Evolutionary conservation across 2,797 vertebrate genomes (phyloP).

Genomic region (Chrysolophus pictus): DNA sequence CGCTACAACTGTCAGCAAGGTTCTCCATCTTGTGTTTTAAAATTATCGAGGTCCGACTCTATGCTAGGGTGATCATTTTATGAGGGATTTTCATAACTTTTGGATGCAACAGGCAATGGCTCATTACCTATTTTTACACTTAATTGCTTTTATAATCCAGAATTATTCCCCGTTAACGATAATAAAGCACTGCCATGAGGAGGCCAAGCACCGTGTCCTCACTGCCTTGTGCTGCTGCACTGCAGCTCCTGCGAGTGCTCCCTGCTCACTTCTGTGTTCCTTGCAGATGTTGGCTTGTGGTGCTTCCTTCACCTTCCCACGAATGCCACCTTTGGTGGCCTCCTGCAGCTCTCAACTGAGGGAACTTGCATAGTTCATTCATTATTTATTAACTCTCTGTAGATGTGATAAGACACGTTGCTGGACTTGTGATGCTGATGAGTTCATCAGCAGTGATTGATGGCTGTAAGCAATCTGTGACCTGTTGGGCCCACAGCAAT

Average conservation of each 20-base stretch:
- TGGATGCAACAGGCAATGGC: constrained; percentile 27
- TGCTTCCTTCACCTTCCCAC: background rate
- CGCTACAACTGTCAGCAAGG: constrained; percentile 43
- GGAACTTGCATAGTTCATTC: background rate
- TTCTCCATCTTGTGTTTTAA: constrained; percentile 48
- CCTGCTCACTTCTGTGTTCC: too few species aligned
- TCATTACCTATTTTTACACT: constrained; percentile 63
- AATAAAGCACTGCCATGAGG: constrained; percentile 36
- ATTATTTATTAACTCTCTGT: constrained; percentile 3
- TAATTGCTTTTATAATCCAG: constrained; percentile 68
- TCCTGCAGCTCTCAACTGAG: constrained; percentile 19
- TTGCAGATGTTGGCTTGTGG: background rate
- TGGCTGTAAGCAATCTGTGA: constrained; percentile 25
- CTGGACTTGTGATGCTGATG: background rate
- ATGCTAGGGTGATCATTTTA: constrained; percentile 52
- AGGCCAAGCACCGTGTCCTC: background rate
- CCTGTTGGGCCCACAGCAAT: constrained; percentile 44
- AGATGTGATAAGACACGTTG: accelerated
- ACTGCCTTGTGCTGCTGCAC: background rate
- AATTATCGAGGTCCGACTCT: constrained; percentile 58
- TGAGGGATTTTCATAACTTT: constrained; percentile 56
- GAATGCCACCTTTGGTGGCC: background rate
- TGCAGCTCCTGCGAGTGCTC: background rate
- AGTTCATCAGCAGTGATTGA: constrained; percentile 19
- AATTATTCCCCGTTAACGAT: constrained; percentile 42